Conservation (phyloP, 1,140 invertebrate genomes). For the Papilio helenus region DNA sequence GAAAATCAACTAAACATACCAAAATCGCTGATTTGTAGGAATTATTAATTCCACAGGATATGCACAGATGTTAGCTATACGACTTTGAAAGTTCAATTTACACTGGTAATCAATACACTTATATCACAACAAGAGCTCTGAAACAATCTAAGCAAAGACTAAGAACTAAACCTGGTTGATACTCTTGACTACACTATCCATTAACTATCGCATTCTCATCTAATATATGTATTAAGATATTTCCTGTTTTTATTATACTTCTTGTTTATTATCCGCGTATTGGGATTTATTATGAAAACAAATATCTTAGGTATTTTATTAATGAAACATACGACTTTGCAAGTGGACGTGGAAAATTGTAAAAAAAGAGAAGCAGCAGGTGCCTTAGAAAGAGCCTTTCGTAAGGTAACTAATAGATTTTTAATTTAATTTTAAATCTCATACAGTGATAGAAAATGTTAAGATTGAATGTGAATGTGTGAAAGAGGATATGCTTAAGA, state of each 20-base stretch:
- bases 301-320: background rate
- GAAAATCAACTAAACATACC: background rate
- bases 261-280: background rate
- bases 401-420: background rate
- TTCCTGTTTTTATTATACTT: constrained; percentile 2
- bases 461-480: no score
- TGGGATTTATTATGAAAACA: background rate
- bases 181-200: background rate
- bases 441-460: no score
- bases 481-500: no score
- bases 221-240: constrained; percentile 8
- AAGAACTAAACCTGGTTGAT: background rate
- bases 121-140: background rate
- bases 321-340: background rate
- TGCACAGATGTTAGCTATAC: background rate
- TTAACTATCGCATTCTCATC: background rate
- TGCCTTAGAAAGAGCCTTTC: background rate
- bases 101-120: background rate
- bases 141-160: background rate
- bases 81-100: background rate
- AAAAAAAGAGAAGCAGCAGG: background rate
- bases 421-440: background rate
- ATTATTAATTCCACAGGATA: background rate
- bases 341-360: background rate
- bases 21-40: background rate